Evolutionary conservation across 2,113 vertebrate genomes (phyloP).

Genomic region (Protobothrops flavoviridis): DNA sequence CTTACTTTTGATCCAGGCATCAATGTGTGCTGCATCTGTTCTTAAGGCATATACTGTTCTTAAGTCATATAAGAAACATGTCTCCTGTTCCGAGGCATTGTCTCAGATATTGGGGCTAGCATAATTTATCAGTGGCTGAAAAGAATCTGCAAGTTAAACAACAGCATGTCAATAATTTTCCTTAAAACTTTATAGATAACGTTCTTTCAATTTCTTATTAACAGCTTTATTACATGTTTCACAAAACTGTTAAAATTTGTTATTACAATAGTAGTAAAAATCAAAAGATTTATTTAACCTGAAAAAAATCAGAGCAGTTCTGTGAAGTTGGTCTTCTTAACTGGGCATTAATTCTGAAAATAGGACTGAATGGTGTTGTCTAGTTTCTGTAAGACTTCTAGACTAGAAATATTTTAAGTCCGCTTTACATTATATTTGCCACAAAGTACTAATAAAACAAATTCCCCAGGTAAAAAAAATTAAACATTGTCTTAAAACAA

Average conservation of each 20-base stretch:
- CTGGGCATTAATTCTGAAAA: background rate
- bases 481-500: background rate
- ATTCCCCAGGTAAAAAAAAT: background rate
- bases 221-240: background rate
- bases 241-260: background rate
- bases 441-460: background rate
- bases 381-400: background rate
- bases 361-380: background rate
- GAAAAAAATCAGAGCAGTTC: background rate
- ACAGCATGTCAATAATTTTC: background rate
- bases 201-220: background rate
- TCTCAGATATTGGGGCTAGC: background rate
- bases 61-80: background rate
- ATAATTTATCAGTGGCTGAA: background rate
- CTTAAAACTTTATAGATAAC: background rate
- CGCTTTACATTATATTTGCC: background rate
- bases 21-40: background rate
- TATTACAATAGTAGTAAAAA: background rate
- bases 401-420: background rate
- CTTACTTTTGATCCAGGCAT: background rate
- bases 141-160: background rate
- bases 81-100: background rate
- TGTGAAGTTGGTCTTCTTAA: background rate
- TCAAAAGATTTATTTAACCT: background rate
- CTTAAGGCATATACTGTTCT: background rate